Evolutionary conservation across 2,888 invertebrate genomes (phyloP).

Genomic region (Conchocele bisecta): DNA sequence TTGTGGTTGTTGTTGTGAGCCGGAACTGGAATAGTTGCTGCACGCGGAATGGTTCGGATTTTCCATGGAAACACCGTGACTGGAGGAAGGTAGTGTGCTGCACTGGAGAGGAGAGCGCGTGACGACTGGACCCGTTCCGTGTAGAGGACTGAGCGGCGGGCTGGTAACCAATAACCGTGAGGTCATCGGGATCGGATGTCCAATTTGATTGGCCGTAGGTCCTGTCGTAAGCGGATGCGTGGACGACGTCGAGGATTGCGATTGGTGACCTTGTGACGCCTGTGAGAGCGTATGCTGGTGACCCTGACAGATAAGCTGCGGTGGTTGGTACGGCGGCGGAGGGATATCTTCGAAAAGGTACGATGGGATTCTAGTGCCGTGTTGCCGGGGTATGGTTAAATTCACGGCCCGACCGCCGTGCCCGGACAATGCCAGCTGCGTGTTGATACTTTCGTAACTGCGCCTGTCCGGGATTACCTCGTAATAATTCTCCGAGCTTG

Average conservation of each 20-base stretch:
- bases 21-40: neutral
- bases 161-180: constrained; percentile 46
- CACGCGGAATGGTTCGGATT: constrained; percentile 28
- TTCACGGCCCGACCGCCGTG: constrained; percentile 61
- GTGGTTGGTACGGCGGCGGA: constrained; percentile 77
- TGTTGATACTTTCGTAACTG: constrained; percentile 77
- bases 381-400: constrained; percentile 57
- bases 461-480: constrained; percentile 78
- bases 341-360: constrained; percentile 76
- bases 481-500: constrained; percentile 78
- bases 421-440: constrained; percentile 67
- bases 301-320: constrained; percentile 52
- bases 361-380: constrained; percentile 61
- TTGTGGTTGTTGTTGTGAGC: constrained; percentile 17
- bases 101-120: constrained; percentile 49
- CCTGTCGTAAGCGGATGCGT: constrained; percentile 42
- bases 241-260: constrained; percentile 35
- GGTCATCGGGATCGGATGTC: constrained; percentile 48
- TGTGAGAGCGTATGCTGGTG: constrained; percentile 10
- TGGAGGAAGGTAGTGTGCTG: constrained; percentile 30
- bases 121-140: constrained; percentile 32
- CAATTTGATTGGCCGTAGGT: constrained; percentile 27
- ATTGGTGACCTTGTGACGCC: constrained; percentile 21
- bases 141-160: constrained; percentile 25
- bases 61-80: constrained; percentile 28